Evolutionary conservation across 1,140 invertebrate species (phyloP), one percentile per base, ranked within the genome.

Genomic region (Maniola jurtina): DNA sequence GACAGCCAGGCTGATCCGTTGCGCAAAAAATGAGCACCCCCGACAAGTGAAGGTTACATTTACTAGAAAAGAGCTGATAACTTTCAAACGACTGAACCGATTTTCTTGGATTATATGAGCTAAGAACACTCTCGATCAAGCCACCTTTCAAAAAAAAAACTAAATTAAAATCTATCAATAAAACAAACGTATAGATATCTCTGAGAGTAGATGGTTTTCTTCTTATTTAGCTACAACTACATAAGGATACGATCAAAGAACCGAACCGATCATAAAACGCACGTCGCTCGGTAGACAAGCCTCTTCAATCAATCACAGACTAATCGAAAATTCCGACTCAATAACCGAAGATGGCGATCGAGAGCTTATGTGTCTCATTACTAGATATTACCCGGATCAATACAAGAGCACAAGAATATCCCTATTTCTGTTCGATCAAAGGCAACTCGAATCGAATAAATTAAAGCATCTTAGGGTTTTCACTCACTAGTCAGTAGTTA

Each of bases 271-370:
- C 83, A 87, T 89, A 89, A 89, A 87, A 88, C 81, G 85, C 85
- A 84, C 79, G 78, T 83, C 79, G 75, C 69, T 77, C 57, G 63
- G 71, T 79, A 75, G 73, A 80, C 81, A 79, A 86, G 82, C 84
- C 78, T 72, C 76, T 85, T 80, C 85, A 88, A 88, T 90, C 88
- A 90, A 90, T 90, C 88, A 89, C 77, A 79, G 78, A 80, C 80
- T 89, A 88, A 90, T 90, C 83, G 86, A 89, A 89, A 89, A 90
- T 90, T 88, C 86, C 88, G 70, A 79, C 77, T 88, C 80, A 89
- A 85, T 87, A 86, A 85, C 78, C 73, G 73, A 68, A 83, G 76
- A 45, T 80, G 76, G 73, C 85, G 70, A 81, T 86, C 73, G 70
- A 79, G 71, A 71, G 84, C 86, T 87, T 86, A 86, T 87, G 75